Percentiles rank a stretch among this genome's conserved stretches.
phyloP scores from a whole-genome alignment of 2,113 vertebrate species.

The Hypanus sabinus region DNA sequence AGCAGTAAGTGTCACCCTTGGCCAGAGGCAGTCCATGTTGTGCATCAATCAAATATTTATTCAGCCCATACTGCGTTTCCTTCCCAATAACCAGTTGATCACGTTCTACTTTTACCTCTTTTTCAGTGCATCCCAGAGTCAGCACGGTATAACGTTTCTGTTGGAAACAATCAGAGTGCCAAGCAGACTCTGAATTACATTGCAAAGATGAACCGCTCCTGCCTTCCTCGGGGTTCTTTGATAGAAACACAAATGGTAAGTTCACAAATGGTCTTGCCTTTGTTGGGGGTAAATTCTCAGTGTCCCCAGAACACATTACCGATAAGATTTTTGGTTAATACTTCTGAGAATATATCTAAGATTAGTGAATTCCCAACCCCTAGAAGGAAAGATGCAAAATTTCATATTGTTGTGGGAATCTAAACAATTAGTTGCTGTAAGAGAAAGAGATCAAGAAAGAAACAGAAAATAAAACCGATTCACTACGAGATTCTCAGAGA shows the following conservation, averaged over 20 bases:
- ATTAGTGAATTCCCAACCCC: not conserved
- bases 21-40: no score
- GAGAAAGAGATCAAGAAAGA: not conserved
- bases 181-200: constrained; percentile 65
- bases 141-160: constrained; percentile 74
- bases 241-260: constrained; percentile 62
- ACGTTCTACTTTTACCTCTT: not conserved
- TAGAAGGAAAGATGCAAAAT: not conserved
- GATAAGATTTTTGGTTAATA: not conserved
- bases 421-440: not conserved
- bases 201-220: constrained; percentile 62
- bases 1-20: no score
- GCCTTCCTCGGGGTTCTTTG: constrained; percentile 69
- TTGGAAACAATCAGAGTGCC: constrained; percentile 62
- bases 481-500: not conserved
- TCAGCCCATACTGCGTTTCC: no score
- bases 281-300: not conserved
- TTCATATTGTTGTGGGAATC: not conserved
- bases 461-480: not conserved
- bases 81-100: no score
- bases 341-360: not conserved
- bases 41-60: no score
- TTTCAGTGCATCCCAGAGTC: constrained; percentile 88
- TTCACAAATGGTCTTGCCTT: not conserved
- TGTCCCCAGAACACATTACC: not conserved